Evolutionary conservation across 2,797 vertebrate species (phyloP), one percentile per base, ranked within the genome.

Genomic region (Remorina albescens): DNA sequence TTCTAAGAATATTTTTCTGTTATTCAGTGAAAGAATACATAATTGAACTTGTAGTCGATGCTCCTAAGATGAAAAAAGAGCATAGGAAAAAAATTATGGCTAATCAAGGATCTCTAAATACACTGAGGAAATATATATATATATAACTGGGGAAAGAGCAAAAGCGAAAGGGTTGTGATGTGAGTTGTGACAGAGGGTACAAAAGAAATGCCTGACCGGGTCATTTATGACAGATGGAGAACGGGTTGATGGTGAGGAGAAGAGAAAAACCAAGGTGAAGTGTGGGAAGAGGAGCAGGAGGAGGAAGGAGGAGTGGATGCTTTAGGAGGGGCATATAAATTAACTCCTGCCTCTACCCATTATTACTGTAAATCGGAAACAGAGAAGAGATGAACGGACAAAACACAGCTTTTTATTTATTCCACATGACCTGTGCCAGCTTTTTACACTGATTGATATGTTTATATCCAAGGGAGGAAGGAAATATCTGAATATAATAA

Each of bases 51-150:
- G 32, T 47, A 32, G 64, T 44, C 2, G 0, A 69, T 69, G 39
- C 77, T 70, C 23, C 30, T 21, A 50, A 36, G 74, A 63, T 59
- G 53, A 59, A 57, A 53, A 61, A 18, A 71, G 18, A 58, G 47
- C 19, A 49, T 41, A n/a, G 53, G 46, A 34, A 49, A 44, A 60
- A 51, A 61, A 76, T 86, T 80, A 82, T 59, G 70, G 56, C 21
- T 54, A 77, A 88, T 85, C 60, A 78, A 51, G 51, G 56, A 70
- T 12, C 13, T 76, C 49, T 74, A 86, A 81, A 69, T 67, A 76
- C 44, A 32, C 8, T 19, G 59, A 59, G 64, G 74, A 69, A 80
- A 67, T 73, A 60, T 21, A 34, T 74, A n/a, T n/a, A n/a, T n/a
- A n/a, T n/a, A 76, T 59, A 21, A 80, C 73, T 37, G 51, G 32